phyloP scores from a whole-genome alignment of 2,113 vertebrate genomes.

The Bos indicus region DNA sequence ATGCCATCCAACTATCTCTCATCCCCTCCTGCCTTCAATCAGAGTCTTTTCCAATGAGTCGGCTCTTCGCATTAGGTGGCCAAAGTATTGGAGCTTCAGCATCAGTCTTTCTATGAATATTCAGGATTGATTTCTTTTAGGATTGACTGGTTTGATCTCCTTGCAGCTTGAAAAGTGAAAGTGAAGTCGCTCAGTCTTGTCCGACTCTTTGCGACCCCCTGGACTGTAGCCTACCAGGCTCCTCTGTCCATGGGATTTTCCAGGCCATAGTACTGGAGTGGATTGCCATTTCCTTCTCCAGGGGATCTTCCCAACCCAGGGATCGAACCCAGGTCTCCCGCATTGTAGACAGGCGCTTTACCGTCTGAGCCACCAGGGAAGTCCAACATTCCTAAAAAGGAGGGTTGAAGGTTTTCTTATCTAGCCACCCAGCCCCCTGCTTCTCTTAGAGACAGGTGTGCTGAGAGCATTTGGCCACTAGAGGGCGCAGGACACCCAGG shows the following conservation, averaged over 20 bases:
- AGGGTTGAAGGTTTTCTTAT: no score
- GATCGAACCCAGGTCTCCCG: no score
- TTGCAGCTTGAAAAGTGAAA: background rate
- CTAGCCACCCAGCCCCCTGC: background rate
- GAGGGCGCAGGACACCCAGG: background rate
- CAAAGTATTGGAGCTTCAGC: background rate
- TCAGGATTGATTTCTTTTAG: background rate
- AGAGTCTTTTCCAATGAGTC: background rate
- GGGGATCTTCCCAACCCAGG: no score
- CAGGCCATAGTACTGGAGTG: no score
- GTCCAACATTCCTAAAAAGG: background rate
- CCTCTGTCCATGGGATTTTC: no score
- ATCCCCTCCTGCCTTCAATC: background rate
- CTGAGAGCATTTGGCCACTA: background rate
- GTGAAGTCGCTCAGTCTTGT: no score
- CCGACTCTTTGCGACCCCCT: no score
- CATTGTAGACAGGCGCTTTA: no score
- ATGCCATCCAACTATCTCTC: background rate
- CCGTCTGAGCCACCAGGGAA: no score
- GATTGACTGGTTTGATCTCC: background rate
- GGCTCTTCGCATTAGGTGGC: background rate
- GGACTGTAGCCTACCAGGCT: no score
- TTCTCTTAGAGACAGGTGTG: background rate
- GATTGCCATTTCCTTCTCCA: no score
- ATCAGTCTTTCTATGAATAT: background rate